phyloP scores from a whole-genome alignment of 2,113 vertebrate genomes.

The Hylia prasina region DNA sequence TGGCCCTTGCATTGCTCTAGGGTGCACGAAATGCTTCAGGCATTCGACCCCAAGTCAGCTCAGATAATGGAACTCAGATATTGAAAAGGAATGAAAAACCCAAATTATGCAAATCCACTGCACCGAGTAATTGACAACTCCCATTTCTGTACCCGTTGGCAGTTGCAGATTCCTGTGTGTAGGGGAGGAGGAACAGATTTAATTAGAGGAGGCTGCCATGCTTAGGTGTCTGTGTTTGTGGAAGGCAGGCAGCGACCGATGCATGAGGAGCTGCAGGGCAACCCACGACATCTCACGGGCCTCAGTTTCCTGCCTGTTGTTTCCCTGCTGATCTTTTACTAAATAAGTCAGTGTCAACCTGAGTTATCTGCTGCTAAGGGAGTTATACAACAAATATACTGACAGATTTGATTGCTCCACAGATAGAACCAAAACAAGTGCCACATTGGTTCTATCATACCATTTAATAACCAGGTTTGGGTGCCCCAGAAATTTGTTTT shows the following conservation, averaged over 20 bases:
- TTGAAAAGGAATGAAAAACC: not conserved
- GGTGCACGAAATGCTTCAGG: not conserved
- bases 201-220: not conserved
- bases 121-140: not conserved
- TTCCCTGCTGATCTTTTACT: not conserved
- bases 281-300: fast-evolving
- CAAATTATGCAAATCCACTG: constrained; percentile 23
- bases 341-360: not conserved
- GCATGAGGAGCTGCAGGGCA: not conserved
- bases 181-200: not conserved
- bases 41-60: constrained; percentile 8
- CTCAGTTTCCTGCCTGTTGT: not conserved
- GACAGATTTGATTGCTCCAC: not conserved
- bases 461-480: not conserved
- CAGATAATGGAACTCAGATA: constrained; percentile 40
- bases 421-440: not conserved
- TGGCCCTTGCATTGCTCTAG: not conserved
- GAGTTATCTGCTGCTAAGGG: not conserved
- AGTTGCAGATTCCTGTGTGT: not conserved
- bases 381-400: not conserved
- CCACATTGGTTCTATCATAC: not conserved
- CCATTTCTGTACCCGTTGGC: not conserved
- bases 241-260: not conserved
- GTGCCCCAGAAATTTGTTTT: not conserved
- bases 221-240: fast-evolving